Evolutionary conservation across 2,888 invertebrate species (phyloP), one percentile per base, ranked within the genome.

Genomic region (Hirtodrosophila alboralis): DNA sequence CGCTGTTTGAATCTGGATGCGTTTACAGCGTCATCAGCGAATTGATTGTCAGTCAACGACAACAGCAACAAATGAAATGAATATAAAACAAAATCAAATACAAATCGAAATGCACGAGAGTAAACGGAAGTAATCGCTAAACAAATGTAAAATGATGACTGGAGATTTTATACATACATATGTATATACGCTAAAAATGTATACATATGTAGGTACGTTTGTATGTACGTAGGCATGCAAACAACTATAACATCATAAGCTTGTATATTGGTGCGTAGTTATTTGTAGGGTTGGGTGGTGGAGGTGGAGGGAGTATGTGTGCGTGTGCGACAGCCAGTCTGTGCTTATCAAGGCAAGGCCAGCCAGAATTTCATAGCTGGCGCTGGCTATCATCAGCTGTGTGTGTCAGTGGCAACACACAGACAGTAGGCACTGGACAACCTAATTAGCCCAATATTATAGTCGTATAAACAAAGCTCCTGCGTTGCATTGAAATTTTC

Each of bases 271-370:
- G 62, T 64, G 71, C 57, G 59, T 62, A 60, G 60, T 58, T 52
- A 56, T 57, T 38, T n/a, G n/a, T n/a, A n/a, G 31, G 30, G 18
- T 27, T 38, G 21, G 27, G 36, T 27, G 8, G 27, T 21, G 43
- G 43, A 40, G 26, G 34, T 1, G 31, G 62, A 23, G 43, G 36
- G 18, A 31, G 38, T 28, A 31, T 16, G 28, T 33, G 34, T 47
- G 52, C 23, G 48, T 36, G 37, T 63, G 63, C 62, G 69, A 71
- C 67, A 59, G 66, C 38, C 56, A 77, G 81, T 77, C 77, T 78
- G 74, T 64, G 77, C 74, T 84, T 84, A 80, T 79, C 81, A 75
- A 68, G 65, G 74, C 59, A 64, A 75, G 75, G 73, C 75, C 71
- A 75, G 65, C 41, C 33, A 57, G 59, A 47, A 64, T 58, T 59